Conservation (phyloP, 2,113 vertebrate species). For the Cochlearius cochlearius region DNA sequence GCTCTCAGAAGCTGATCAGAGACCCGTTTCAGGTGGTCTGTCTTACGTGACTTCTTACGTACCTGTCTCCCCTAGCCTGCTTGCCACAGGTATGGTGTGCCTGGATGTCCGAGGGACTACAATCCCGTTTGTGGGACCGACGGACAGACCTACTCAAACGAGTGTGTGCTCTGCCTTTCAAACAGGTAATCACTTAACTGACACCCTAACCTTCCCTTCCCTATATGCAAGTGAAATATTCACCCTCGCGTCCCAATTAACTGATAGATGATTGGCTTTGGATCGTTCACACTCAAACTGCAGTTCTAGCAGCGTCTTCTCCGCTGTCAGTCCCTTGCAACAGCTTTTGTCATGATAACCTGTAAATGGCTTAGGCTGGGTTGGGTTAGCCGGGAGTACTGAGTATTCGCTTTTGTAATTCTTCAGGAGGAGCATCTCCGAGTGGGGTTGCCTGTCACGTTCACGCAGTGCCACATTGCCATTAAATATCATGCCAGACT, state of each 20-base stretch:
- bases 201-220: not conserved
- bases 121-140: conserved; percentile 63
- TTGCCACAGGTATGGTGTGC: not conserved
- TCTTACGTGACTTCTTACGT: not conserved
- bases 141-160: conserved; percentile 60
- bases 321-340: not conserved
- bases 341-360: not conserved
- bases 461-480: not conserved
- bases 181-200: conserved; percentile 33
- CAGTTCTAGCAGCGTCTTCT: not conserved
- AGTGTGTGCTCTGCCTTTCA: conserved; percentile 62
- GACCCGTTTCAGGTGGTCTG: not conserved
- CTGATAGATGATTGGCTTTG: not conserved
- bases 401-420: not conserved
- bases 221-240: not conserved
- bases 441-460: not conserved
- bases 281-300: not conserved
- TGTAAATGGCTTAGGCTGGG: not conserved
- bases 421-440: not conserved
- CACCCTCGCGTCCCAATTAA: not conserved
- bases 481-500: not conserved
- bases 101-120: conserved; percentile 47
- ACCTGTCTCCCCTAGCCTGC: conserved; percentile 27
- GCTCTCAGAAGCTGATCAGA: not conserved
- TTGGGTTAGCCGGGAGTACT: not conserved